A percentile compares a stretch with the other conserved stretches of the same genome.
phyloP scores from a whole-genome alignment of 2,113 vertebrate genomes.

The Uropsilus gracilis region DNA sequence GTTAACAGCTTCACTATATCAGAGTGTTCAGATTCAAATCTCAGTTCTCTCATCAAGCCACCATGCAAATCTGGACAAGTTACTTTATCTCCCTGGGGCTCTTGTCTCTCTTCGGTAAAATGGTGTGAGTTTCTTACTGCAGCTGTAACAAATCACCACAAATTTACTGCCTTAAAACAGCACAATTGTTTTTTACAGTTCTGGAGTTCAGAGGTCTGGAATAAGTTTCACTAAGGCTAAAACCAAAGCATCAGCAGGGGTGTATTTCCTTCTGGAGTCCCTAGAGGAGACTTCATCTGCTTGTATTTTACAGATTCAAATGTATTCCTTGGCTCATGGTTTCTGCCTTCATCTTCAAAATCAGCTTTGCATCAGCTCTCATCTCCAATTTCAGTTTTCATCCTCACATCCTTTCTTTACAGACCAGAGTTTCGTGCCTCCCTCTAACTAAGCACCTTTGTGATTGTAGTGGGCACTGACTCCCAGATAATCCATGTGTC shows the following conservation, averaged over 20 bases:
- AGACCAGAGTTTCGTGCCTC: neutral
- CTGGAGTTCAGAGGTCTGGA: neutral
- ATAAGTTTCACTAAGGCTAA: neutral
- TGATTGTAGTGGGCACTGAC: neutral
- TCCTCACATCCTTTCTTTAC: neutral
- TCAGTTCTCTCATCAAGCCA: neutral
- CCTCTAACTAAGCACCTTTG: neutral
- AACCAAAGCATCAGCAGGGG: neutral
- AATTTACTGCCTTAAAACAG: neutral
- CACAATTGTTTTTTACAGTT: neutral
- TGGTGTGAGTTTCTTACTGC: neutral
- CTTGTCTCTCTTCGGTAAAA: conserved; percentile 22
- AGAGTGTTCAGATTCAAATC: neutral
- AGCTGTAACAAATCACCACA: conserved; percentile 17
- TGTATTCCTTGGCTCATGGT: neutral
- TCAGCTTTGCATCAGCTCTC: neutral
- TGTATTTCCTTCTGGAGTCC: neutral
- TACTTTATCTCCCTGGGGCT: neutral
- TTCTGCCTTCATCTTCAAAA: neutral
- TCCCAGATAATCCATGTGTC: neutral
- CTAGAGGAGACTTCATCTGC: neutral
- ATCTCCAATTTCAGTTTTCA: neutral
- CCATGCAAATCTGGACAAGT: neutral
- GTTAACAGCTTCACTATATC: neutral
- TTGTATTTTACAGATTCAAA: conserved; percentile 5